phyloP scores from a whole-genome alignment of 2,888 invertebrate species.

The Patella pellucida region DNA sequence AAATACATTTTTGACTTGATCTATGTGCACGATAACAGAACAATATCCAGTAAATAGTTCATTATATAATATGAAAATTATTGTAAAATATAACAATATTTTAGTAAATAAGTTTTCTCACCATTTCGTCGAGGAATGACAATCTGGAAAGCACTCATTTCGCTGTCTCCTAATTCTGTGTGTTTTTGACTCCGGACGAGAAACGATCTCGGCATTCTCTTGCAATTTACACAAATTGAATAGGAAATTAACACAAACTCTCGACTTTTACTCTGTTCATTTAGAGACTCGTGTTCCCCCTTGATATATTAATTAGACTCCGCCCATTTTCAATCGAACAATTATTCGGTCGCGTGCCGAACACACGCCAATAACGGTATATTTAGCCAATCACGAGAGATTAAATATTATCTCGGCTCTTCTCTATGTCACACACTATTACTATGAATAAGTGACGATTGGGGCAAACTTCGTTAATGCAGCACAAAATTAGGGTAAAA shows the following conservation, averaged over 20 bases:
- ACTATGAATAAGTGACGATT: no score
- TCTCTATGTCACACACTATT: no score
- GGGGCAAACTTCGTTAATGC: no score
- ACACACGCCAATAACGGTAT: not conserved
- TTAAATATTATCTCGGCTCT: not conserved
- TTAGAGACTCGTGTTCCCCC: not conserved
- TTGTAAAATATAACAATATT: no score
- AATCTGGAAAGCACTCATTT: constrained; percentile 4
- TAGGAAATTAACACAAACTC: constrained; percentile 7
- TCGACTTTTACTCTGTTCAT: not conserved
- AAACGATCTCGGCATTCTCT: constrained; percentile 24
- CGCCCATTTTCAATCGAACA: not conserved
- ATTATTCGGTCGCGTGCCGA: not conserved
- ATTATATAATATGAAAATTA: no score
- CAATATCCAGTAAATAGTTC: no score
- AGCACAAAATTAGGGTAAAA: no score
- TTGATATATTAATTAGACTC: not conserved
- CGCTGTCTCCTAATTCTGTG: not conserved
- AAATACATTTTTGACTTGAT: no score
- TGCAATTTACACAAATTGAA: not conserved
- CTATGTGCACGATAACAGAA: no score
- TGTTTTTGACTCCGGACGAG: constrained; percentile 23
- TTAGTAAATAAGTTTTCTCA: not conserved
- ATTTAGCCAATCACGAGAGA: not conserved
- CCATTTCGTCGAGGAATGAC: not conserved